phyloP scores from a whole-genome alignment of 1,140 invertebrate species.

The Magallana gigas region DNA sequence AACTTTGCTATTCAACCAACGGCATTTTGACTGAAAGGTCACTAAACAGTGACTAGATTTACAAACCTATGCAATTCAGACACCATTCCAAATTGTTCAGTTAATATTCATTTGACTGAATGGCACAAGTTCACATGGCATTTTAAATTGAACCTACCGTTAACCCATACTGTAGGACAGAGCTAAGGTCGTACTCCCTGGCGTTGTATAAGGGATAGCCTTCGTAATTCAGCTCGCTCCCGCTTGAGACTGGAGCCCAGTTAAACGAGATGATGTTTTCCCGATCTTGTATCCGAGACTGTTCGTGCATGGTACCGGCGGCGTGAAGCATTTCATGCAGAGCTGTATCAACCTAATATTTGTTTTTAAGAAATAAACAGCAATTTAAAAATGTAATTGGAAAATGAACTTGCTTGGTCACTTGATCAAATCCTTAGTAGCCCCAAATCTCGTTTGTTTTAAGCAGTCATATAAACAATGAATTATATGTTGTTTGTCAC shows the following conservation, averaged over 20 bases:
- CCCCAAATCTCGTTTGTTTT: not conserved
- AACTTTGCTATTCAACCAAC: not conserved
- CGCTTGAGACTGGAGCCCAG: not conserved
- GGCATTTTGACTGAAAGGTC: not conserved
- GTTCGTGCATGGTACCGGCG: not conserved
- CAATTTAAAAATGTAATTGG: no score
- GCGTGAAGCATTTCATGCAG: not conserved
- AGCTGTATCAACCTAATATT: not conserved
- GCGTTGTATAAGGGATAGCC: not conserved
- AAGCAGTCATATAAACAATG: no score
- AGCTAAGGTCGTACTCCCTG: not conserved
- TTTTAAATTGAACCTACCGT: not conserved
- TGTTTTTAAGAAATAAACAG: not conserved
- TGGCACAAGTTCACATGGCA: not conserved
- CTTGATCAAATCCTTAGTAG: no score
- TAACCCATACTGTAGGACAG: not conserved
- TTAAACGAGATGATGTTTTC: not conserved
- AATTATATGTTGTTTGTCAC: no score
- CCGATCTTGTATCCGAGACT: not conserved
- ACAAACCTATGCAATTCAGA: not conserved
- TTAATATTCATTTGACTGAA: no score
- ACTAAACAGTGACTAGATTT: not conserved
- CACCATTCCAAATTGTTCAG: no score
- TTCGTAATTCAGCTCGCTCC: not conserved
- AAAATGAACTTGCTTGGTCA: no score